A percentile compares a stretch with the other conserved stretches of the same genome.
Conservation (phyloP, 2,888 invertebrate species). For the Leucozona laternaria region DNA sequence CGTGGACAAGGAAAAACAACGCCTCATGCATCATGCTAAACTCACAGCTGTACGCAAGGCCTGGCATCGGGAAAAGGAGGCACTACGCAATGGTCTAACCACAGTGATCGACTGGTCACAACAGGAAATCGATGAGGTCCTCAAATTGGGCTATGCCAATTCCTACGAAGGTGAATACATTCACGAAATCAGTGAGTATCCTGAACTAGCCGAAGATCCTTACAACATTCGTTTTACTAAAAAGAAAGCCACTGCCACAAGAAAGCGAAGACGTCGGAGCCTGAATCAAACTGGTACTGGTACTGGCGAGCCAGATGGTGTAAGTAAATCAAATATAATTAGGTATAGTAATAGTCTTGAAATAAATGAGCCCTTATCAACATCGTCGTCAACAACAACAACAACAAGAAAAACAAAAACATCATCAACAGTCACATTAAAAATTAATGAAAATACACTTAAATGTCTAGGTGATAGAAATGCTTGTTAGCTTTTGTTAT, state of each 20-base stretch:
- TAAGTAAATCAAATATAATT: constrained; percentile 68
- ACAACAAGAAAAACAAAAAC: constrained; percentile 52
- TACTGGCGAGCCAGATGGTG: constrained; percentile 51
- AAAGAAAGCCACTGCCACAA: constrained; percentile 89
- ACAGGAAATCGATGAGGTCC: constrained; percentile 94
- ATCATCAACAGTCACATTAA: constrained; percentile 62
- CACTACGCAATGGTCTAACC: constrained; percentile 90
- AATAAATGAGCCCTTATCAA: constrained; percentile 77
- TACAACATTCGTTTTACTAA: constrained; percentile 96
- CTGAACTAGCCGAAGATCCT: constrained; percentile 97
- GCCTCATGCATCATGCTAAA: constrained; percentile 95
- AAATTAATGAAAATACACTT: constrained; percentile 53
- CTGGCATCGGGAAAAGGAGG: constrained; percentile 96
- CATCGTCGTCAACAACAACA: constrained; percentile 74
- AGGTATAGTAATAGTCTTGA: constrained; percentile 63
- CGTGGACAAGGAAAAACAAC: constrained; percentile 93
- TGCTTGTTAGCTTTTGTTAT: constrained; percentile 77
- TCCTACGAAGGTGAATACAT: constrained; percentile 96
- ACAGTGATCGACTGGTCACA: constrained; percentile 94
- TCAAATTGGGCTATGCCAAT: constrained; percentile 92
- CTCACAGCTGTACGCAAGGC: constrained; percentile 94
- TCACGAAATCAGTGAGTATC: constrained; percentile 94
- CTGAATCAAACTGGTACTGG: constrained; percentile 54
- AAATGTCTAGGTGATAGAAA: constrained; percentile 75
- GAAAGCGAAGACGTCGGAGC: constrained; percentile 86